Base-by-base conservation (phyloP, 2,113 vertebrate genomes). In the Amphiprion ocellaris region DNA sequence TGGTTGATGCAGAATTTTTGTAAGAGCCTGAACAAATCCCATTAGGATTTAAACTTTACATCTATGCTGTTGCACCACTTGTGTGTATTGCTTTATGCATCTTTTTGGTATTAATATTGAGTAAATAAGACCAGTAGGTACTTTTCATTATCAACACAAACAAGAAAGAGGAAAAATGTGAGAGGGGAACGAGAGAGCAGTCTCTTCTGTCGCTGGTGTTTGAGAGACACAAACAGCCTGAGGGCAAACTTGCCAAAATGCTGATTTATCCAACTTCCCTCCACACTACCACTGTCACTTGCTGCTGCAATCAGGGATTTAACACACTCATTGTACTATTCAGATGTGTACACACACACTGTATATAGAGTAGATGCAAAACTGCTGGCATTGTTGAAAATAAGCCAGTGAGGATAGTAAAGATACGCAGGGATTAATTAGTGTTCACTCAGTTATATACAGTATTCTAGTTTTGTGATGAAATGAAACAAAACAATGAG, bases 191-290 rank as follows among this genome's bases (percentile, higher is more conserved):
- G 74, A 59, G 26, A 41, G 3, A 72, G 19, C 49, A 56, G 52
- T 76, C 50, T 65, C 56, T 67, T 41, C 28, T 1, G 16, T 21
- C 0, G 37, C 33, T 62, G 30, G 41, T 12, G 41, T 14, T 44
- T 15, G 41, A 44, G 14, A 44, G 41, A 15, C 41, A 44, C 11
- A 44, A 44, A 44, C 12, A 44, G 41, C 41, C 41, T 44, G 11
- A 16, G 49, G 77, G 50, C 49, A 58, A 56, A 67, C 17, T 63
- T n/a, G 14, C 70, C 47, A 14, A 74, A 66, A 54, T 74, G 59
- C 55, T 66, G 71, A 37, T 62, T 80, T 53, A 63, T 71, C 61
- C 67, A 68, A 23, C 62, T 67, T 76, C 49, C 10, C 39, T 53
- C 65, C 39, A 8, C 28, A 17, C 46, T 62, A 39, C 64, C 26